phyloP scores from a whole-genome alignment of 2,797 vertebrate species.

The Coregonus ussuriensis region DNA sequence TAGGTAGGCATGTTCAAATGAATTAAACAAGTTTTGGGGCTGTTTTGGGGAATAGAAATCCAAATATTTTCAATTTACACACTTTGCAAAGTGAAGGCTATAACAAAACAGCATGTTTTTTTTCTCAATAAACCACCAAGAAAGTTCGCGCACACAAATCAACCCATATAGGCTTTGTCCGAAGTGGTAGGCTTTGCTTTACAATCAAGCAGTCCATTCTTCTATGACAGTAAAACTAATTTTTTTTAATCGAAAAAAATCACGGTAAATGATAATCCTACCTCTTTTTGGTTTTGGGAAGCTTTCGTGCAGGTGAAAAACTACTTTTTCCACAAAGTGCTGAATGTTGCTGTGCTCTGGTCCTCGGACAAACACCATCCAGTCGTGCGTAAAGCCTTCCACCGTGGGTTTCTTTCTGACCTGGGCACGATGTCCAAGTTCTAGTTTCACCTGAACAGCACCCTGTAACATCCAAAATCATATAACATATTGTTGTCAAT shows the following conservation, averaged over 20 bases:
- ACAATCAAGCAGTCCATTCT: not conserved
- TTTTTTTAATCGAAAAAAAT: not conserved
- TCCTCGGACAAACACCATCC: conserved; percentile 98
- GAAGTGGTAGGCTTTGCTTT: not conserved
- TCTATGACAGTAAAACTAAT: not conserved
- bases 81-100: not conserved
- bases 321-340: conserved; percentile 99
- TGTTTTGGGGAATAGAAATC: not conserved
- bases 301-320: conserved; percentile 98
- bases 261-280: conserved; percentile 48
- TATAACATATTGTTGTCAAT: not conserved
- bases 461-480: conserved; percentile 74
- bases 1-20: not conserved
- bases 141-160: not conserved
- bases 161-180: not conserved
- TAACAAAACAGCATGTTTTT: not conserved
- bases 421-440: conserved; percentile 97
- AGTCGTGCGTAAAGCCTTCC: conserved; percentile 98
- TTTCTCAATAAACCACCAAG: not conserved
- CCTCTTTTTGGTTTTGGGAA: conserved; percentile 98
- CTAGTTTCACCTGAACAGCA: conserved; percentile 98
- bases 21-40: not conserved
- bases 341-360: conserved; percentile 98
- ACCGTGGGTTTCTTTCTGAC: conserved; percentile 96
- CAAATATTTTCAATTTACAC: not conserved